A percentile compares a stretch with the other conserved stretches of the same genome.
These are phyloP conservation scores for Polypedilum pembai DNA, from an alignment of 1,140 invertebrate genomes.

Conservation along the genomic window DNA sequence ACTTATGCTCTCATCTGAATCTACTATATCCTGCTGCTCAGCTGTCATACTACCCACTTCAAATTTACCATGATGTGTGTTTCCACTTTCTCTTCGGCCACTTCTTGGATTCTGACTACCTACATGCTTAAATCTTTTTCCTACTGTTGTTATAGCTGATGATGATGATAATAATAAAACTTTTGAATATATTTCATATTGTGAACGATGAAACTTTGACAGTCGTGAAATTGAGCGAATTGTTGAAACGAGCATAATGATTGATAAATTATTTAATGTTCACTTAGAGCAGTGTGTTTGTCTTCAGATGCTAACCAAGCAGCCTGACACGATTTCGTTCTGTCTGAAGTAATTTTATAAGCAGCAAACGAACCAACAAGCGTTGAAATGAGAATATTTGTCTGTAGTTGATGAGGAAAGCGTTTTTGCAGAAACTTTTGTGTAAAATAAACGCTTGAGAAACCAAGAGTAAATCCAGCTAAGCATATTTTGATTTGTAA, in stretches of 20 bases:
- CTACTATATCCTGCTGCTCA: not conserved
- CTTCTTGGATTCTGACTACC: not conserved
- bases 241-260: not conserved
- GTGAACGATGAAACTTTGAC: not conserved
- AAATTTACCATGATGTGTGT: slow-evolving; percentile 7
- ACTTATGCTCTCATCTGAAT: not conserved
- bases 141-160: not conserved
- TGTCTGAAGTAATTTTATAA: slow-evolving; percentile 43
- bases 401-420: slow-evolving; percentile 42
- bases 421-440: slow-evolving; percentile 42
- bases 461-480: slow-evolving; percentile 46
- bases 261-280: slow-evolving; percentile 29
- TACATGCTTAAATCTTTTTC: not conserved
- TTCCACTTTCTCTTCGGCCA: not conserved
- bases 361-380: slow-evolving; percentile 37
- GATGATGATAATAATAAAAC: not conserved
- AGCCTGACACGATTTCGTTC: slow-evolving; percentile 45
- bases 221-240: not conserved
- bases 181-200: not conserved
- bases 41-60: not conserved
- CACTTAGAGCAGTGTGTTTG: slow-evolving; percentile 44
- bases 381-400: slow-evolving; percentile 42
- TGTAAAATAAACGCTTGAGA: slow-evolving; percentile 44
- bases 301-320: slow-evolving; percentile 46
- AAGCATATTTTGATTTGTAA: too few relatives aligned